Conservation (phyloP, 2,888 invertebrate species). For the Cotesia congregata region DNA sequence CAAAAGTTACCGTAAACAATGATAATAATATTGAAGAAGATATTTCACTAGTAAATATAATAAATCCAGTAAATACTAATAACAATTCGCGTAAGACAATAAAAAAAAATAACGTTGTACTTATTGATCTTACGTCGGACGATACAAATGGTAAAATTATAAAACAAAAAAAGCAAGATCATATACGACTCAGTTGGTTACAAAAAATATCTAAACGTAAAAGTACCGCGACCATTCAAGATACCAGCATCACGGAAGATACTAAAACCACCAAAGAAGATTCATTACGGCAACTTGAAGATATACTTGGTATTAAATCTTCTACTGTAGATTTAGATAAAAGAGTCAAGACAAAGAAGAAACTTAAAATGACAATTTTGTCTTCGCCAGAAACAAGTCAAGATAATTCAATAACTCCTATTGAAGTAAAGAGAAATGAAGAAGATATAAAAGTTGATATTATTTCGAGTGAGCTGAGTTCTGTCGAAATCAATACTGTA, state of each 20-base stretch:
- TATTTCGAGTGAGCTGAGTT: neutral
- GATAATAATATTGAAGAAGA: conserved; percentile 6
- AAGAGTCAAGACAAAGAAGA: conserved; percentile 26
- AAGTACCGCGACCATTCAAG: conserved; percentile 32
- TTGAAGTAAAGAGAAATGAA: neutral
- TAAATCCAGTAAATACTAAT: conserved; percentile 22
- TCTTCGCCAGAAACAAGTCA: neutral
- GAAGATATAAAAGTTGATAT: neutral
- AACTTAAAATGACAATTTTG: conserved; percentile 24
- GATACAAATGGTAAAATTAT: conserved; percentile 55
- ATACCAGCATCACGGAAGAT: conserved; percentile 41
- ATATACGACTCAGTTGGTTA: conserved; percentile 54
- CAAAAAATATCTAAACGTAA: conserved; percentile 53
- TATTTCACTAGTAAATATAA: conserved; percentile 25
- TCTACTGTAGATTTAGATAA: neutral
- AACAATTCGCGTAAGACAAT: conserved; percentile 45
- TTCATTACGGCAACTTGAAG: conserved; percentile 38
- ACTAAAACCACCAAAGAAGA: conserved; percentile 18
- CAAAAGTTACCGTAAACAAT: conserved; percentile 6
- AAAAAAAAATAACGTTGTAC: conserved; percentile 58
- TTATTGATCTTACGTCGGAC: conserved; percentile 64
- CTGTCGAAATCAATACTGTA: neutral
- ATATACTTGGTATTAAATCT: conserved; percentile 32
- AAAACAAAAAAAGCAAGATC: conserved; percentile 49
- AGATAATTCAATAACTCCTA: neutral